Evolutionary conservation across 2,797 vertebrate genomes (phyloP).

Genomic region (Microctenopoma stevenorrisi): DNA sequence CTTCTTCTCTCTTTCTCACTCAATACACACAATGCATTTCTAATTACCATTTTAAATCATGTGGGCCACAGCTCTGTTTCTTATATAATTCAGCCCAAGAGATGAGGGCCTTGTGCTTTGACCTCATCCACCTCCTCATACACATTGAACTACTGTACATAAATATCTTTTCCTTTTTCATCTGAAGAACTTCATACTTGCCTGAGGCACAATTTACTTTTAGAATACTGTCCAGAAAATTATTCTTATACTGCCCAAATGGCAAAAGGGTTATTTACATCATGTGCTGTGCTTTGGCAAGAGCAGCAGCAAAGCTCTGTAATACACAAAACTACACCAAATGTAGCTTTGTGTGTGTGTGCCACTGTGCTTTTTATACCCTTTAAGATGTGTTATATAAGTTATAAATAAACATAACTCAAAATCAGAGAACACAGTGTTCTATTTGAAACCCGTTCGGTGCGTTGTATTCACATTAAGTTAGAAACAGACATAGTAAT

Average conservation of each 20-base stretch:
- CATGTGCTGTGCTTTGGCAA: conserved; percentile 13
- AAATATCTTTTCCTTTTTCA: conserved; percentile 62
- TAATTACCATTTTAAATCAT: conserved; percentile 67
- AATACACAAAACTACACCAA: not conserved
- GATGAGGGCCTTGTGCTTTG: conserved; percentile 51
- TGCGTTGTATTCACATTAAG: not conserved
- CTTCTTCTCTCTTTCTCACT: conserved; percentile 11
- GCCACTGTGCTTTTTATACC: not conserved
- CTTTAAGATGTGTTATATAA: not conserved
- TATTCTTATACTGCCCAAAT: conserved; percentile 21
- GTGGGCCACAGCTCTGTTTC: conserved; percentile 45
- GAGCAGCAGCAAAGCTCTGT: not conserved
- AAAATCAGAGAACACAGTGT: not conserved
- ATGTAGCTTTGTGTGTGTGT: not conserved
- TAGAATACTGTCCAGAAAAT: conserved; percentile 37
- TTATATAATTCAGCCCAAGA: conserved; percentile 66
- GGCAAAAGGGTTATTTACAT: conserved; percentile 5
- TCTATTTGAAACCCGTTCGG: not conserved
- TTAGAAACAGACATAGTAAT: not conserved
- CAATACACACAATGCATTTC: conserved; percentile 42
- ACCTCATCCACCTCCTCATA: conserved; percentile 67
- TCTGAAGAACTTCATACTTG: conserved; percentile 37
- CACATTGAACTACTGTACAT: conserved; percentile 44
- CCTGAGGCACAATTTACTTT: conserved; percentile 57
- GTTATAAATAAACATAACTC: not conserved